Percentiles rank a stretch among this genome's conserved stretches.
Evolutionary conservation across 1,140 invertebrate genomes (phyloP).

Genomic region (Drosophila repleta): DNA sequence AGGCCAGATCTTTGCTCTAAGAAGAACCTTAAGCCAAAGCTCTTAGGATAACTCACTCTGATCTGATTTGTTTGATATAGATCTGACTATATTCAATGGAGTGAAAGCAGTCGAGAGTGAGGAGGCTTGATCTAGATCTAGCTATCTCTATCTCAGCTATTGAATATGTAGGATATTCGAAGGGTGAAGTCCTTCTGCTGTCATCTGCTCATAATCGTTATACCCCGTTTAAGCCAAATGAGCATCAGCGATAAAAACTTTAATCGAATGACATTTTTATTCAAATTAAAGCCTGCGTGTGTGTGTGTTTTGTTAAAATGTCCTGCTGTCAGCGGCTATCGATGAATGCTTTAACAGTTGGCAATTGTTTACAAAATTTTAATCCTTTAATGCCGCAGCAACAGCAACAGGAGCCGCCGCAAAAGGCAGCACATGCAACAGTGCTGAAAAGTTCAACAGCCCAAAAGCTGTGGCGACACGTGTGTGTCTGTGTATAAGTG

Average conservation of each 20-base stretch:
- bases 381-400: slow-evolving; percentile 49
- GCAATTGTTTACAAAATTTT: slow-evolving; percentile 40
- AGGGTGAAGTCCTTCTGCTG: too few relatives aligned
- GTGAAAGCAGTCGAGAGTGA: too few relatives aligned
- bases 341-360: slow-evolving; percentile 20
- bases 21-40: too few relatives aligned
- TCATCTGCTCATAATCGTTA: neutral
- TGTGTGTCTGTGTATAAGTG: neutral
- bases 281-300: slow-evolving; percentile 12
- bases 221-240: neutral
- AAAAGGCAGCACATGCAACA: slow-evolving; percentile 15
- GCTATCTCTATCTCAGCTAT: neutral
- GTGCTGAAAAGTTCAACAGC: slow-evolving; percentile 38
- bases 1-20: too few relatives aligned
- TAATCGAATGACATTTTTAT: slow-evolving; percentile 10
- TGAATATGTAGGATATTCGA: too few relatives aligned
- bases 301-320: slow-evolving; percentile 4
- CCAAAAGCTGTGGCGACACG: slow-evolving; percentile 16
- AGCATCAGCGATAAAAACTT: slow-evolving; percentile 7
- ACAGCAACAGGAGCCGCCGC: neutral
- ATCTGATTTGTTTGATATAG: too few relatives aligned
- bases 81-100: too few relatives aligned
- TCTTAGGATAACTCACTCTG: too few relatives aligned
- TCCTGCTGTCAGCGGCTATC: slow-evolving; percentile 2
- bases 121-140: too few relatives aligned